Percentiles rank a stretch among this genome's conserved stretches.
Conservation (phyloP, 2,113 vertebrate genomes). For the Sylvilagus bachmani region DNA sequence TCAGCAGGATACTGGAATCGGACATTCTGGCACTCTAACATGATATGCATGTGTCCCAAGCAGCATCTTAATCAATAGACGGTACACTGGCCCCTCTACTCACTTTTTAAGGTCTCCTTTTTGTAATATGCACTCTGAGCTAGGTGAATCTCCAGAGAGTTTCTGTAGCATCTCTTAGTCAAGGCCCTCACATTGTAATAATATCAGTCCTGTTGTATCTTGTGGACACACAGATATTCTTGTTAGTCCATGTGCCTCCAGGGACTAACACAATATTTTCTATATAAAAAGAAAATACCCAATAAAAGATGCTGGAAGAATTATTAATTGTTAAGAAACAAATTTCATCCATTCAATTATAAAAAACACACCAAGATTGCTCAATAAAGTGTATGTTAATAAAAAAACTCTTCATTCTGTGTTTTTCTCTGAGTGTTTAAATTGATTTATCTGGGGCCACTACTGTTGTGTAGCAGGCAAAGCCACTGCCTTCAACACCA, state of each 20-base stretch:
- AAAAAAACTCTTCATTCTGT: not conserved
- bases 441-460: too few relatives aligned
- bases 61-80: too few relatives aligned
- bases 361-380: not conserved
- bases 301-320: not conserved
- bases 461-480: too few relatives aligned
- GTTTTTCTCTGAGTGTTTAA: not conserved
- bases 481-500: too few relatives aligned
- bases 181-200: too few relatives aligned
- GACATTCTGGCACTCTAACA: too few relatives aligned
- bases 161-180: not conserved
- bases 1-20: too few relatives aligned
- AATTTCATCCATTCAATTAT: not conserved
- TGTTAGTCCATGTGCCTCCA: not conserved
- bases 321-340: not conserved
- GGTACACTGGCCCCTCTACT: too few relatives aligned
- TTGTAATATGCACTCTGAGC: not conserved
- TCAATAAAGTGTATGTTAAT: not conserved
- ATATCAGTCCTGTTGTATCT: too few relatives aligned
- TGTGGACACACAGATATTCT: not conserved
- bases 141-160: not conserved
- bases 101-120: not conserved
- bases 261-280: not conserved
- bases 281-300: not conserved
- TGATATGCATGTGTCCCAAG: too few relatives aligned